Evolutionary conservation across 2,797 vertebrate genomes (phyloP).

Genomic region (Picus viridis): DNA sequence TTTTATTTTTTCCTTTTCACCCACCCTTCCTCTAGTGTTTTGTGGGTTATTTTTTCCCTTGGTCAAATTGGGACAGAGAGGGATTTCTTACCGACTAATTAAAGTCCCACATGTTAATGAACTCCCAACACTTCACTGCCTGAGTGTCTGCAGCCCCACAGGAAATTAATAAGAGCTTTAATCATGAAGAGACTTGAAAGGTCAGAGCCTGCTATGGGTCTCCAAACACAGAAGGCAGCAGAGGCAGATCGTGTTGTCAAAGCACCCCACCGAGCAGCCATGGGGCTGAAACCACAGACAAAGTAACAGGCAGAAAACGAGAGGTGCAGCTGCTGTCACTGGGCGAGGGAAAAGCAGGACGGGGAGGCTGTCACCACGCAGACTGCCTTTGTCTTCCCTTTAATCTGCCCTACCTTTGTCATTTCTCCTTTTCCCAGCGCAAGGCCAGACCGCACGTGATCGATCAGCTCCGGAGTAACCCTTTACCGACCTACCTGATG

Average conservation of each 20-base stretch:
- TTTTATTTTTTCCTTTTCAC: neutral
- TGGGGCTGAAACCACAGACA: neutral
- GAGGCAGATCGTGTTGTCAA: slow-evolving; percentile 58
- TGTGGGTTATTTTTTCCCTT: neutral
- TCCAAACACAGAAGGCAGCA: slow-evolving; percentile 60
- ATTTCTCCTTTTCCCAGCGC: neutral
- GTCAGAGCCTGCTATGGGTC: slow-evolving; percentile 72
- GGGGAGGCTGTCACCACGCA: neutral
- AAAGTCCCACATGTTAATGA: slow-evolving; percentile 76
- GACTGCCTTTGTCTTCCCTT: slow-evolving; percentile 32
- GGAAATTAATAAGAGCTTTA: slow-evolving; percentile 81
- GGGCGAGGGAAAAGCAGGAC: neutral
- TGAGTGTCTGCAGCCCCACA: slow-evolving; percentile 69
- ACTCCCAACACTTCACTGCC: slow-evolving; percentile 66
- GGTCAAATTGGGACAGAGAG: slow-evolving; percentile 60
- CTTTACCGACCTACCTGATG: neutral
- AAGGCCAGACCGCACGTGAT: slow-evolving; percentile 35
- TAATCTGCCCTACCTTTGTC: slow-evolving; percentile 21
- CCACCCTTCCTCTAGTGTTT: neutral
- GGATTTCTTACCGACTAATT: slow-evolving; percentile 72
- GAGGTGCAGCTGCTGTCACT: neutral
- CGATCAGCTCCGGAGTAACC: slow-evolving; percentile 1
- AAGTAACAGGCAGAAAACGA: slow-evolving; percentile 29
- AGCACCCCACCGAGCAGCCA: slow-evolving; percentile 19
- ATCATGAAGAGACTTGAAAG: slow-evolving; percentile 75